Evolutionary conservation across 1,140 invertebrate genomes (phyloP).

Genomic region (Reticulitermes speratus): DNA sequence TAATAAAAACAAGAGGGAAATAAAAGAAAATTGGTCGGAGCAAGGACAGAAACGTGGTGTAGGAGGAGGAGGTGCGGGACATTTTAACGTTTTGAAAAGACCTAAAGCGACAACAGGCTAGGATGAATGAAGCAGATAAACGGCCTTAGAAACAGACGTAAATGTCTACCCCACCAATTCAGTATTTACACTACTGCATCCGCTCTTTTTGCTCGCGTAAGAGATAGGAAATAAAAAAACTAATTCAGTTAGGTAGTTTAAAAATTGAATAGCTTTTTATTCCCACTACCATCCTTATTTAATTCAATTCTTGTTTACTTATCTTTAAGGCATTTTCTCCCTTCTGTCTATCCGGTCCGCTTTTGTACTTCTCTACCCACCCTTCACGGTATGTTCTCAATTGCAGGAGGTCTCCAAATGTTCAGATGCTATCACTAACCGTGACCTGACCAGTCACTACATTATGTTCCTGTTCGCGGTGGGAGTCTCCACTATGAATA

Average conservation of each 20-base stretch:
- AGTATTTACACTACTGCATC: neutral
- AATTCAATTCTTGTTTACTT: slow-evolving; percentile 17
- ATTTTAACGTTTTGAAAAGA: neutral
- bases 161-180: neutral
- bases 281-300: slow-evolving; percentile 9
- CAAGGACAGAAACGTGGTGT: neutral
- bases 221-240: neutral
- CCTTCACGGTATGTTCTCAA: neutral
- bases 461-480: neutral
- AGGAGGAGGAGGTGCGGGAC: neutral
- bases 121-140: neutral
- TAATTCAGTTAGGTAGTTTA: slow-evolving; percentile 14
- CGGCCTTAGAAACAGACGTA: neutral
- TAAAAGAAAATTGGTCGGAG: neutral
- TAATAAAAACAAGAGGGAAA: neutral
- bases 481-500: neutral
- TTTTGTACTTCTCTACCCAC: neutral
- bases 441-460: neutral
- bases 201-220: neutral
- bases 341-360: neutral
- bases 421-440: neutral
- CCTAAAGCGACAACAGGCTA: neutral
- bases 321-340: slow-evolving; percentile 11
- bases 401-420: neutral
- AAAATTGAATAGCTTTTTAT: neutral